phyloP scores from a whole-genome alignment of 2,888 invertebrate species.

The Dysmachus trigonus region DNA sequence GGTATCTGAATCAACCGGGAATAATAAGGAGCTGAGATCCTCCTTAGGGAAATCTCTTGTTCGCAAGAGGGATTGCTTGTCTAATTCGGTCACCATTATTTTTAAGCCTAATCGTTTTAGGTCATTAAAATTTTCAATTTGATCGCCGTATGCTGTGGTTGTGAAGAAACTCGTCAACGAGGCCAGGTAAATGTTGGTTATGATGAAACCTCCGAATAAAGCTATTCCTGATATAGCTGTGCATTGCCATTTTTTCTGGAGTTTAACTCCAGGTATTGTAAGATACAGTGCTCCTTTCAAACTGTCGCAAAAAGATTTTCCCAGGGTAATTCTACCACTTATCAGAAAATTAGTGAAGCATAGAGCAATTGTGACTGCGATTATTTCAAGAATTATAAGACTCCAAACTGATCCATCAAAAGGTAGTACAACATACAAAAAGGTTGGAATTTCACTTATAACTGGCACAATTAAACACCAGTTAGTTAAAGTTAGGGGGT shows the following conservation, averaged over 20 bases:
- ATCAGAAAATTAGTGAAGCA: background rate
- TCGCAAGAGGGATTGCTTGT: background rate
- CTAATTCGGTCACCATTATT: constrained; percentile 7
- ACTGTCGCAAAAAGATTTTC: background rate
- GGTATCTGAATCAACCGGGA: background rate
- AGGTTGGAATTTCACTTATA: background rate
- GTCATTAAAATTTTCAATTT: constrained; percentile 20
- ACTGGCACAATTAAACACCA: constrained; percentile 15
- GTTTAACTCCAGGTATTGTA: background rate
- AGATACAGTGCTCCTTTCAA: background rate
- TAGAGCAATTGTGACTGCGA: background rate
- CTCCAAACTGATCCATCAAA: background rate
- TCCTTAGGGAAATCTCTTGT: background rate
- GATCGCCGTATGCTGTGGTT: background rate
- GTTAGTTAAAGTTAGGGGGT: background rate
- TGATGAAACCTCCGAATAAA: constrained; percentile 18
- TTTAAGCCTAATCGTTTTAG: background rate
- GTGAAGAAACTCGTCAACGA: constrained; percentile 20
- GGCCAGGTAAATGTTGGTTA: constrained; percentile 31
- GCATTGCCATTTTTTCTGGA: background rate
- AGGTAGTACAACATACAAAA: background rate
- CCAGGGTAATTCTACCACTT: background rate
- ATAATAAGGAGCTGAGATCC: background rate
- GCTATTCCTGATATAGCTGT: background rate
- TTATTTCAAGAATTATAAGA: background rate